Percentiles rank a stretch among this genome's conserved stretches.
Conservation (phyloP, 2,888 invertebrate genomes). For the Phortica okadai region DNA sequence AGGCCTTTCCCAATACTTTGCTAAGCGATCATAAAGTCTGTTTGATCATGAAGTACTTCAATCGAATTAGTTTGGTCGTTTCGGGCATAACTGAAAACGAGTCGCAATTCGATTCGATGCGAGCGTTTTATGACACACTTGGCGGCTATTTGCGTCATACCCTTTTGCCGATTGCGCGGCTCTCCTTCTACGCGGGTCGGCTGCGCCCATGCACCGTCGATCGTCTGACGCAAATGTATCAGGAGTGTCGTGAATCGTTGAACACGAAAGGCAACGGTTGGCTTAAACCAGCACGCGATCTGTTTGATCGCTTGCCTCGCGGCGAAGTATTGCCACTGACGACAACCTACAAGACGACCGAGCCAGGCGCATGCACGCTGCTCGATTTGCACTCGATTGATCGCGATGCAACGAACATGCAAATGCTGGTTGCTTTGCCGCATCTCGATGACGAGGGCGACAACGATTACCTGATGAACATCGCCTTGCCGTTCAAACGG, state of each 20-base stretch:
- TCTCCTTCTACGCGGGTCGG: conserved; percentile 67
- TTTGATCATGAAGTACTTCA: conserved; percentile 65
- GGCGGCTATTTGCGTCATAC: conserved; percentile 67
- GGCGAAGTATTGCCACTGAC: conserved; percentile 58
- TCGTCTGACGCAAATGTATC: conserved; percentile 56
- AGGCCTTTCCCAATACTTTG: conserved; percentile 55
- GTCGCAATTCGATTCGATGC: background rate
- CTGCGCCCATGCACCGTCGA: conserved; percentile 53
- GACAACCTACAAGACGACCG: conserved; percentile 4
- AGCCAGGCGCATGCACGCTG: conserved; percentile 56
- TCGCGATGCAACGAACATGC: conserved; percentile 50
- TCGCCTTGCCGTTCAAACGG: conserved; percentile 67
- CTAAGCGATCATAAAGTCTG: conserved; percentile 59
- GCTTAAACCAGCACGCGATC: conserved; percentile 55
- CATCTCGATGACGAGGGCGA: conserved; percentile 53
- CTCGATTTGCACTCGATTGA: conserved; percentile 55
- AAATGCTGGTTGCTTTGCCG: conserved; percentile 67
- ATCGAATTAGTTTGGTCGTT: conserved; percentile 59
- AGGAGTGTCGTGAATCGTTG: conserved; percentile 58
- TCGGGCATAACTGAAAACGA: conserved; percentile 45
- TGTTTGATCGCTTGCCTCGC: conserved; percentile 51
- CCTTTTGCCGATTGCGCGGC: conserved; percentile 63
- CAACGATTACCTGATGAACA: conserved; percentile 55
- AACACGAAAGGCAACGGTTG: conserved; percentile 72
- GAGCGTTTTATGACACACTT: conserved; percentile 66